Conservation (phyloP, 2,888 invertebrate genomes). For the Xylota segnis region DNA sequence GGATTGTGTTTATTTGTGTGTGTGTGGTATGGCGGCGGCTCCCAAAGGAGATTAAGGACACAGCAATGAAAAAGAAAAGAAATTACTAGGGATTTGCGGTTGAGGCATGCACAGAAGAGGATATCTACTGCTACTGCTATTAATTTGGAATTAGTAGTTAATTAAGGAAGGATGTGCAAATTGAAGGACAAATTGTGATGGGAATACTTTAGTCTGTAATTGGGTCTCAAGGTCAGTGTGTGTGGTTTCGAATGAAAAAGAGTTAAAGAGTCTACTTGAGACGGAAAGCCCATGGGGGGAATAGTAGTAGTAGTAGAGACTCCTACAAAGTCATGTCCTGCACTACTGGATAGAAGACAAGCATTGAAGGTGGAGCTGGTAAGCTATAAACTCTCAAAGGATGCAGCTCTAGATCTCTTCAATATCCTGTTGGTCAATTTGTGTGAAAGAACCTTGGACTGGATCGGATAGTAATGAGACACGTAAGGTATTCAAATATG, state of each 20-base stretch:
- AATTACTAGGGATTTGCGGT: constrained; percentile 34
- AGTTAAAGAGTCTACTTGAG: neutral
- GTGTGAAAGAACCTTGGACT: too few relatives aligned
- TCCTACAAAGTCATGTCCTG: too few relatives aligned
- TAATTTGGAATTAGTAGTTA: constrained; percentile 72
- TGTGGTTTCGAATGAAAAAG: neutral
- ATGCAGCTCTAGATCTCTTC: too few relatives aligned
- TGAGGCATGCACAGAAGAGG: constrained; percentile 30
- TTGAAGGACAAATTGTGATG: constrained; percentile 58
- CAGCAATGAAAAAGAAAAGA: neutral
- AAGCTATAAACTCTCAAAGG: too few relatives aligned
- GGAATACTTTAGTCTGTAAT: constrained; percentile 1
- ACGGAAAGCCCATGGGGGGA: neutral
- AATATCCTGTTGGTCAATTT: too few relatives aligned
- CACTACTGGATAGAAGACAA: too few relatives aligned
- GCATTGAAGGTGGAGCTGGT: too few relatives aligned
- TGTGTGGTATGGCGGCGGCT: too few relatives aligned
- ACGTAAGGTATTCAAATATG: too few relatives aligned
- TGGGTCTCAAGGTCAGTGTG: constrained; percentile 22
- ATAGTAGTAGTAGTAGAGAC: too few relatives aligned
- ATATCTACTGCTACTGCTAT: constrained; percentile 52
- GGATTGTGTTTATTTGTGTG: constrained; percentile 26
- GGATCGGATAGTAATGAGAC: too few relatives aligned
- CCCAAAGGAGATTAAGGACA: constrained; percentile 21
- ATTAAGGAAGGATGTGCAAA: constrained; percentile 69